Evolutionary conservation across 2,113 vertebrate species (phyloP), one percentile per base, ranked within the genome.

Genomic region (Telmatochromis bifrenatus): DNA sequence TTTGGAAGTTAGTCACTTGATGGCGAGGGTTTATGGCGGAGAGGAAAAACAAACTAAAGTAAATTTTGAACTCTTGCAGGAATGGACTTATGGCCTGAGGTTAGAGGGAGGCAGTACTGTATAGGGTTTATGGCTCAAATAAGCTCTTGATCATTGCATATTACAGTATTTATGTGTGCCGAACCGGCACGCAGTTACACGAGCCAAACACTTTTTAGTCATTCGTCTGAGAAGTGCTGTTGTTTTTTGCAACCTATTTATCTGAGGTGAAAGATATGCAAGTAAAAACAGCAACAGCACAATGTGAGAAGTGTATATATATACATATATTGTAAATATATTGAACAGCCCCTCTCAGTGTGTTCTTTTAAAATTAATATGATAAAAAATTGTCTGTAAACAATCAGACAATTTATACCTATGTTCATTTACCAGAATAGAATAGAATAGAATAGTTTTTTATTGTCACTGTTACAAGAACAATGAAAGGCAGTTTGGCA

Each of bases 31-130:
- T 94, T 91, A 93, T 58, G 49, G 86, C 26, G 11, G 55, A 83
- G 15, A 62, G 86, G 86, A 88, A 92, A 93, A 93, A 93, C 85
- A 94, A 94, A 93, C 89, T 54, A 84, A 81, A 82, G 58, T 91
- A 68, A 62, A 91, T 87, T 88, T 23, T 70, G 49, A 85, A 88
- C 45, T 77, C 35, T 53, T 87, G 77, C 84, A 92, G 91, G 77
- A 90, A 87, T 68, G 80, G 88, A 87, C 91, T 85, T 87, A 87
- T 87, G 86, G 73, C 37, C 53, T 45, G 51, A 81, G 82, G 90
- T 88, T 79, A 65, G 10, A 53, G 35, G 87, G 79, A 58, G 79
- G 39, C 49, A 33, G 56, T 9, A 14, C 86, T 77, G 45, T 51
- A 12, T 13, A 31, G 23, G 45, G 17, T 77, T 77, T 77, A 77